Evolutionary conservation across 2,113 vertebrate genomes (phyloP).

Genomic region (Nerophis lumbriciformis): DNA sequence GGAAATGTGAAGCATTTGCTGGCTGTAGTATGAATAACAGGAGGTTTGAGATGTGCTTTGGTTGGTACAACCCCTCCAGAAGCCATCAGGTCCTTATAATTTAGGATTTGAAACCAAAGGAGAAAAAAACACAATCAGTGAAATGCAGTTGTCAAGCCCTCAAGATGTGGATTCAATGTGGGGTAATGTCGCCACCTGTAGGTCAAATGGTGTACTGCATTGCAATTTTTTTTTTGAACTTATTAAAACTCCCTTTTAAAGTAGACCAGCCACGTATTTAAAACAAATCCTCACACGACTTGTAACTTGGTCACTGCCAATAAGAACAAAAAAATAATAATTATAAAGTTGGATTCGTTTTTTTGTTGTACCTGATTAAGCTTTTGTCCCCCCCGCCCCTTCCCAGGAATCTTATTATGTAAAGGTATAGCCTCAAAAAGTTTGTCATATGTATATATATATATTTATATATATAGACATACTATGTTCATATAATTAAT

Average conservation of each 20-base stretch:
- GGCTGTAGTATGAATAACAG: not conserved
- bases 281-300: constrained; percentile 49
- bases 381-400: constrained; percentile 12
- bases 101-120: not conserved
- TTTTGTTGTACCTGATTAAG: constrained; percentile 45
- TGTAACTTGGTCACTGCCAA: constrained; percentile 68
- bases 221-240: not conserved
- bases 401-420: constrained; percentile 23
- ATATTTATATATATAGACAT: constrained; percentile 47
- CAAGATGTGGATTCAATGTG: not conserved
- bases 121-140: not conserved
- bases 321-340: constrained; percentile 32
- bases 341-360: constrained; percentile 37
- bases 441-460: constrained; percentile 54
- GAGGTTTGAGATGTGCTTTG: too few species aligned
- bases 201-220: not conserved
- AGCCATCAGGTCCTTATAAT: not conserved
- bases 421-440: constrained; percentile 53
- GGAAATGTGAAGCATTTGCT: not conserved
- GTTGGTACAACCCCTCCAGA: too few species aligned
- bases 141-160: constrained; percentile 3
- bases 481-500: constrained; percentile 64
- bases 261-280: constrained; percentile 66
- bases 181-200: not conserved
- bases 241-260: constrained; percentile 46